Percentiles rank a stretch among this genome's conserved stretches.
Evolutionary conservation across 2,797 vertebrate species (phyloP).

Genomic region (Cuniculus paca): DNA sequence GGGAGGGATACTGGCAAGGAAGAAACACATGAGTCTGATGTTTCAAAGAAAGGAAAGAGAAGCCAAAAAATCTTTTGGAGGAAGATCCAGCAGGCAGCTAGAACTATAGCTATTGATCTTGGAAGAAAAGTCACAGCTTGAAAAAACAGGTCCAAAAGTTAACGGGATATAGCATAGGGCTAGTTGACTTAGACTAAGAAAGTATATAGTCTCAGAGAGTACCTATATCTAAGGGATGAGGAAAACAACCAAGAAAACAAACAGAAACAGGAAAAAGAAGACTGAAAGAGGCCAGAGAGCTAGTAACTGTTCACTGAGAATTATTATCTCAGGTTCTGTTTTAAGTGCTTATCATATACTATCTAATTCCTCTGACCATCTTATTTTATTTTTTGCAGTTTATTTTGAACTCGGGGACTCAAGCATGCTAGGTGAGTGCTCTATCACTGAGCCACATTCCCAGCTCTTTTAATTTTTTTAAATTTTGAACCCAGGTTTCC

Average conservation of each 20-base stretch:
- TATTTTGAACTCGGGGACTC: background rate
- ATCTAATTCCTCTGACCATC: background rate
- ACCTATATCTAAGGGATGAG: background rate
- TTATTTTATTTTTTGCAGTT: background rate
- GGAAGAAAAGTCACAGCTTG: conserved; percentile 2
- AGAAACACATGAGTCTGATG: conserved; percentile 23
- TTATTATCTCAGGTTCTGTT: background rate
- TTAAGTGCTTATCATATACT: background rate
- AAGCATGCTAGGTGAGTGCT: background rate
- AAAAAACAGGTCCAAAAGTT: background rate
- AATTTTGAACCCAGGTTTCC: background rate
- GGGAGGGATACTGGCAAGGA: background rate
- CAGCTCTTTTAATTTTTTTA: background rate
- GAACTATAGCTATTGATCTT: background rate
- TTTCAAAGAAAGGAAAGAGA: conserved; percentile 45
- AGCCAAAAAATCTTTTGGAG: background rate
- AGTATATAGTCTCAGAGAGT: background rate
- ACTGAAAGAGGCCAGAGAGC: background rate
- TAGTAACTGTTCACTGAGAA: background rate
- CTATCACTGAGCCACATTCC: background rate
- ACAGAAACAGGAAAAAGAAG: background rate
- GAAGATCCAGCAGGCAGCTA: background rate
- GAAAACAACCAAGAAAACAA: background rate
- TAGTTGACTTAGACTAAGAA: background rate
- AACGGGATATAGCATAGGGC: background rate